These are phyloP conservation scores for Phalera bucephala DNA, from an alignment of 2,888 invertebrate species.

Conservation along the genomic window DNA sequence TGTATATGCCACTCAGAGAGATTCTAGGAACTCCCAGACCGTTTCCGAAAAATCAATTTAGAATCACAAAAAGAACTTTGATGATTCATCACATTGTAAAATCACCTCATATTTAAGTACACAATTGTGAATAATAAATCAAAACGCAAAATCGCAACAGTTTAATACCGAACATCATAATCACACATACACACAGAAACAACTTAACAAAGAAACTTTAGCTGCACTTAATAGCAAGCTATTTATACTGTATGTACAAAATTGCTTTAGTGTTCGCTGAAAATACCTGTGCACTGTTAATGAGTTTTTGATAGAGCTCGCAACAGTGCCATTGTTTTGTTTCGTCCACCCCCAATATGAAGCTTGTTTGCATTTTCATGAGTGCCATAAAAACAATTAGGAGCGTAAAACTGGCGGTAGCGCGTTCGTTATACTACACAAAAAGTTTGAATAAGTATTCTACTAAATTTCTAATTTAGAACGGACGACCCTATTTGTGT, in stretches of 20 bases:
- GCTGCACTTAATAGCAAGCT: constrained; percentile 18
- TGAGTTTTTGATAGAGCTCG: constrained; percentile 40
- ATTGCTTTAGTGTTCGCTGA: constrained; percentile 36
- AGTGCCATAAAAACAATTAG: constrained; percentile 23
- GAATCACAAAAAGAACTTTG: too few relatives aligned
- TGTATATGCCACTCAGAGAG: too few relatives aligned
- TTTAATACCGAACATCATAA: too few relatives aligned
- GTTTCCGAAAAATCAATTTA: too few relatives aligned
- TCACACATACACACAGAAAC: too few relatives aligned
- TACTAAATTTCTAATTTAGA: constrained; percentile 11
- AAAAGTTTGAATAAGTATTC: constrained; percentile 15
- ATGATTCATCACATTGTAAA: too few relatives aligned
- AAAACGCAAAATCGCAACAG: too few relatives aligned
- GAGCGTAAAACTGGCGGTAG: constrained; percentile 7
- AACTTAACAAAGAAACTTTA: constrained; percentile 20
- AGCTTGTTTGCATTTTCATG: constrained; percentile 27
- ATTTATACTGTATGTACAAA: constrained; percentile 27
- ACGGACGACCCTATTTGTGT: constrained; percentile 6
- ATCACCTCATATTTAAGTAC: too few relatives aligned
- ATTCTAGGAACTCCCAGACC: too few relatives aligned
- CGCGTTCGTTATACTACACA: constrained; percentile 10
- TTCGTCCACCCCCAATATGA: constrained; percentile 15
- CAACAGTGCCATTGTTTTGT: constrained; percentile 32
- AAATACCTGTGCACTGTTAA: constrained; percentile 34
- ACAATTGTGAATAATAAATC: too few relatives aligned